Evolutionary conservation across 2,113 vertebrate genomes (phyloP), one percentile per base, ranked within the genome.

Genomic region (Alouatta palliata): DNA sequence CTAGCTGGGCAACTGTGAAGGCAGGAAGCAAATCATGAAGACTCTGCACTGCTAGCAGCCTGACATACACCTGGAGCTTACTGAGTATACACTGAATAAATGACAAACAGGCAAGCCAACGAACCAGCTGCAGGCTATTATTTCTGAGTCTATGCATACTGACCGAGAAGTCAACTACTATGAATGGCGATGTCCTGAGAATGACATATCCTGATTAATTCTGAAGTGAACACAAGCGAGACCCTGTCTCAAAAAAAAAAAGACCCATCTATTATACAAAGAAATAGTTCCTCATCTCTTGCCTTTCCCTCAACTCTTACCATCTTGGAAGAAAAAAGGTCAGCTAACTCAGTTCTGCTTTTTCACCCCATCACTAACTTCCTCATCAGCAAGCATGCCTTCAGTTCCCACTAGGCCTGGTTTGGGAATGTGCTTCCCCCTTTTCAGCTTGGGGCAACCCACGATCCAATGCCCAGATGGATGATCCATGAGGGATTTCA

Each of bases 131-230:
- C 5, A 37, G 35, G 56, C 35, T 8, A 0, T 21, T 68, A 7
- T 43, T 56, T 64, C 19, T 61, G 30, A 32, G 66, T 20, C 61
- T 43, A 14, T n/a, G 47, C 37, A 40, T 3, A 54, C 11, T 25
- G 23, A 43, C 35, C 6, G 40, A 45, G 0, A 40, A 8, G 11
- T 2, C 6, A 43, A 32, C 10, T 32, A 2, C 35, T 0, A 8
- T 27, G 13, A n/a, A 64, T 0, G 5, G 35, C 3, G 52, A 64
- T 0, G 5, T n/a, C 27, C 37, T 30, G 17, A 79, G 11, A 17
- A 35, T 14, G 20, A 40, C 10, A 14, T 3, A 8, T 2, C 49
- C 30, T 40, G 23, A 13, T 32, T 13, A n/a, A 54, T 49, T 58
- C 1, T 35, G 64, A 75, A 84, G 54, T 0, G 13, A 85, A 45